Conservation (phyloP, 2,888 invertebrate species). For the Cataglyphis altisquamis region DNA sequence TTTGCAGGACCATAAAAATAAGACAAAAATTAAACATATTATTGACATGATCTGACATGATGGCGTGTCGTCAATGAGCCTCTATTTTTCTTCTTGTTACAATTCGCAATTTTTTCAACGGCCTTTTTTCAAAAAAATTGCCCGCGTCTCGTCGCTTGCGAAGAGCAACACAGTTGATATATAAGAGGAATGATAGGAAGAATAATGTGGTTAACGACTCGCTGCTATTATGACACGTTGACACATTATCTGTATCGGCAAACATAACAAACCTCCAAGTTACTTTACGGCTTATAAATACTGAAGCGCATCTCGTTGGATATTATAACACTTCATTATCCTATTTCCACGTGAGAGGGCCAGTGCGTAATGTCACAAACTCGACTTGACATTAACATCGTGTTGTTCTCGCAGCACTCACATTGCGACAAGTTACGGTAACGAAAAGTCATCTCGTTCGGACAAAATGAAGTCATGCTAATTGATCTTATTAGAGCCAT, state of each 20-base stretch:
- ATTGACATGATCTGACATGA: conserved; percentile 35
- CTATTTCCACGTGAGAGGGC: conserved; percentile 11
- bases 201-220: conserved; percentile 43
- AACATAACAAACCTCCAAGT: conserved; percentile 11
- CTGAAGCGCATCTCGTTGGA: conserved; percentile 1
- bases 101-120: conserved; percentile 26
- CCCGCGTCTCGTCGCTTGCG: conserved; percentile 26
- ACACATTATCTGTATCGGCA: conserved; percentile 33
- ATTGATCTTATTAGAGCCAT: not conserved
- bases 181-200: not conserved
- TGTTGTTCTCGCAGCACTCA: not conserved
- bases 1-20: not conserved
- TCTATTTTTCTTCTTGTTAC: conserved; percentile 30
- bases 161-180: conserved; percentile 17
- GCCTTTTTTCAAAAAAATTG: conserved; percentile 32
- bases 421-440: not conserved
- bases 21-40: not conserved
- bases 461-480: not conserved
- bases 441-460: conserved; percentile 1
- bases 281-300: conserved; percentile 9
- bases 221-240: not conserved
- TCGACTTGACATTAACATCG: not conserved
- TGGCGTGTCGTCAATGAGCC: conserved; percentile 25
- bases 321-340: conserved; percentile 29
- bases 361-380: conserved; percentile 19